Conservation (phyloP, 2,113 vertebrate species). For the Dryoscopus gambensis region DNA sequence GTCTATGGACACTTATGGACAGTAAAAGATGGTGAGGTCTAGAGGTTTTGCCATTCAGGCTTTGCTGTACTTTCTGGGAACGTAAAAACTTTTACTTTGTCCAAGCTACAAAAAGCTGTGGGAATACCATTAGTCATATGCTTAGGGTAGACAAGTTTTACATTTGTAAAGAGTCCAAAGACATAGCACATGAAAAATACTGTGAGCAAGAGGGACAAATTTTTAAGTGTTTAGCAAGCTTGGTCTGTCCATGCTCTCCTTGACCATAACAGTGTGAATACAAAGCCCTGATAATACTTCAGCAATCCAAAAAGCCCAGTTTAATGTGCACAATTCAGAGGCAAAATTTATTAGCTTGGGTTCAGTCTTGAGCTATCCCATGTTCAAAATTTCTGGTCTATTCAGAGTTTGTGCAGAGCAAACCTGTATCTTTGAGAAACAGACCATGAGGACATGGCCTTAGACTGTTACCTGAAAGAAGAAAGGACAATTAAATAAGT, state of each 20-base stretch:
- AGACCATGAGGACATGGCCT: neutral
- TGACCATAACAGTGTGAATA: neutral
- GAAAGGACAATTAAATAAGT: neutral
- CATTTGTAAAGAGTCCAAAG: neutral
- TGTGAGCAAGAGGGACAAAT: neutral
- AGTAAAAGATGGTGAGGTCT: neutral
- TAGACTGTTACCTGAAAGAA: neutral
- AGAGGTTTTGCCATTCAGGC: neutral
- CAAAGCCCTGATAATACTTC: neutral
- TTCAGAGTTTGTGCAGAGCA: neutral
- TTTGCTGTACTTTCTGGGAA: neutral
- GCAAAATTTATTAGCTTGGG: neutral
- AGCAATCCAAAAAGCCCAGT: neutral
- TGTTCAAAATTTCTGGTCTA: neutral
- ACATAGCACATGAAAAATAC: rapidly evolving
- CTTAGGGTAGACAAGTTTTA: neutral
- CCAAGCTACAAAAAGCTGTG: neutral
- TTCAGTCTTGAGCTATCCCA: neutral
- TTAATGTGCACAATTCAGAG: neutral
- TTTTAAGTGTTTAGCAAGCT: neutral
- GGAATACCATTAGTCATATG: neutral
- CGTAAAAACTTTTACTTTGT: neutral
- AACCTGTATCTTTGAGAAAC: neutral
- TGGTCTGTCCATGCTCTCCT: neutral
- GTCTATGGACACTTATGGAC: neutral